Percentiles rank a stretch among this genome's conserved stretches.
Conservation (phyloP, 2,888 invertebrate genomes). For the Volucella bombylans region DNA sequence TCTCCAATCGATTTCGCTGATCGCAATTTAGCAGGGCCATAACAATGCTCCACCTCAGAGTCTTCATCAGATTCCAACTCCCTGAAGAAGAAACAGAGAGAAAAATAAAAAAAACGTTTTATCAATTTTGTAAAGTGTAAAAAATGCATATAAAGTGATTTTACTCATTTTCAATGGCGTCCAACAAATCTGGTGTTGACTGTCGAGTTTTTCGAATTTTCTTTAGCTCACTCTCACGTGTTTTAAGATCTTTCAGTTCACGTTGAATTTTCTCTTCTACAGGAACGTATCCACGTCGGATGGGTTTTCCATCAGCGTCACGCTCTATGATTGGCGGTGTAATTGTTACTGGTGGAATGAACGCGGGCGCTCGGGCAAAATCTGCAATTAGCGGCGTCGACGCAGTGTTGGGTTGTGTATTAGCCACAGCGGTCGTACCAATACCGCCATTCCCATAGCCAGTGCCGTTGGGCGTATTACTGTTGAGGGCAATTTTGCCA, state of each 20-base stretch:
- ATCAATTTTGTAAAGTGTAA: background rate
- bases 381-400: slow-evolving; percentile 66
- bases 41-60: slow-evolving; percentile 85
- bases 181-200: slow-evolving; percentile 86
- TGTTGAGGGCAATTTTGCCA: slow-evolving; percentile 85
- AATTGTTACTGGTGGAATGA: slow-evolving; percentile 79
- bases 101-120: slow-evolving; percentile 10
- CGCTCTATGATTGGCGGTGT: slow-evolving; percentile 84
- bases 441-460: slow-evolving; percentile 44
- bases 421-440: slow-evolving; percentile 18
- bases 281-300: slow-evolving; percentile 90
- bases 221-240: slow-evolving; percentile 91
- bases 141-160: slow-evolving; percentile 44
- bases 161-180: slow-evolving; percentile 85
- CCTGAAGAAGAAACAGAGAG: slow-evolving; percentile 70
- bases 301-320: slow-evolving; percentile 85
- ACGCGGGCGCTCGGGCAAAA: slow-evolving; percentile 72
- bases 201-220: slow-evolving; percentile 85
- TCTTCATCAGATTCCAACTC: slow-evolving; percentile 84
- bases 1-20: slow-evolving; percentile 87
- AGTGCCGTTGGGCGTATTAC: slow-evolving; percentile 53
- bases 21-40: slow-evolving; percentile 85
- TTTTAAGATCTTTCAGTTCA: slow-evolving; percentile 92
- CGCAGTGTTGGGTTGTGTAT: slow-evolving; percentile 58
- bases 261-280: slow-evolving; percentile 94